These are phyloP conservation scores for Epinephelus cyanopodus DNA, from an alignment of 2,113 vertebrate species.

Conservation along the genomic window DNA sequence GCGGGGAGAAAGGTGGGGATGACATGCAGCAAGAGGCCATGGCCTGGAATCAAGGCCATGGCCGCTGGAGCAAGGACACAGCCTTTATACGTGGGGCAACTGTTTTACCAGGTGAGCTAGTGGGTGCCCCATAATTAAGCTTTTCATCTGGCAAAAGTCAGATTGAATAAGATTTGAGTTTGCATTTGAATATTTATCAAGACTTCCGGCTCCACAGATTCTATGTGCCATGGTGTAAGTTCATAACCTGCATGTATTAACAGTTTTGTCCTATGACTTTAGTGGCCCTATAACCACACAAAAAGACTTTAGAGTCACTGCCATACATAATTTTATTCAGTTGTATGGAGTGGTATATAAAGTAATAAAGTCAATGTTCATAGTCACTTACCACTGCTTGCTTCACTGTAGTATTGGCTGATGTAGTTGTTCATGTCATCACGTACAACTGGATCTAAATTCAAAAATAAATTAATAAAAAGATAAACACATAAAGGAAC, in stretches of 20 bases:
- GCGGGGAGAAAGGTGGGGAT: too few species aligned
- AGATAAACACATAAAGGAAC: neutral
- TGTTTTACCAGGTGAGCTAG: too few species aligned
- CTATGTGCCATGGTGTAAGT: neutral
- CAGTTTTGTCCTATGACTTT: neutral
- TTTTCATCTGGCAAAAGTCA: neutral
- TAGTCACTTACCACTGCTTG: conserved; percentile 89
- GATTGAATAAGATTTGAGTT: neutral
- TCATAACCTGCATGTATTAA: neutral
- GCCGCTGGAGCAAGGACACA: too few species aligned
- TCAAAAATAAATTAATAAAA: conserved; percentile 7
- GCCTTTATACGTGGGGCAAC: too few species aligned
- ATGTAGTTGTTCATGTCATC: conserved; percentile 97
- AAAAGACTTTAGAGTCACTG: neutral
- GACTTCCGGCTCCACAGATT: neutral
- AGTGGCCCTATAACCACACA: neutral
- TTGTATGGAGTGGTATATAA: neutral
- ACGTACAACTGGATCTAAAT: conserved; percentile 82
- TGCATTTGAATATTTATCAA: neutral
- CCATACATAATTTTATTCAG: neutral
- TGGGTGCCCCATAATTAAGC: neutral
- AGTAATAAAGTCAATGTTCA: neutral
- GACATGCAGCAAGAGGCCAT: too few species aligned
- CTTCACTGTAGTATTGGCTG: conserved; percentile 93
- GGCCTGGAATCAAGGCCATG: too few species aligned